Evolutionary conservation across 2,888 invertebrate species (phyloP), one percentile per base, ranked within the genome.

Genomic region (Cancer borealis): DNA sequence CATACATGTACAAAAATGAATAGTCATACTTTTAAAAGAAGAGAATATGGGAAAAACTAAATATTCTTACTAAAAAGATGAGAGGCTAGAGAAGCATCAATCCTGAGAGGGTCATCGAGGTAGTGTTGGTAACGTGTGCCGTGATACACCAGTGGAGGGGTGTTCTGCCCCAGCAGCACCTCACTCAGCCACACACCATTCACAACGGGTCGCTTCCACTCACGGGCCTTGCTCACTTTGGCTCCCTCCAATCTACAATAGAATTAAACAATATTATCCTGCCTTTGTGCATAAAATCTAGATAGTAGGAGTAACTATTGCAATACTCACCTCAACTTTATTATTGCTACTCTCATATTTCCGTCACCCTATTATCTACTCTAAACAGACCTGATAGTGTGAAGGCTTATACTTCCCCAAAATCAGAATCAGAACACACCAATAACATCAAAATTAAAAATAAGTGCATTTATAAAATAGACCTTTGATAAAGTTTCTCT

Each of bases 151-250:
- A 95, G 94, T 26, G 95, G 95, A 6, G 95, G 95, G 21, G 95
- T 95, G 92, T 95, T 95, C 91, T 95, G 95, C 6, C 99, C 99
- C 94, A 99, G 97, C 96, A 99, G 97, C 92, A 99, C 97, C 96
- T 99, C 99, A 66, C 98, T 98, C 96, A 99, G 97, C 99, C 99
- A 99, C 96, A 98, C 98, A 0, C 98, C 98, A 96, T 99, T 99
- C 0, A 99, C 99, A 1, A 98, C 98, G 0, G 98, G 98, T 79
- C 98, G 98, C 96, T 98, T 98, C 98, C 99, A 99, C 96, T 99
- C 99, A 91, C 98, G 97, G 0, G 99, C 99, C 96, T 98, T 98
- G 95, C 97, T 97, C 96, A 98, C 98, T 97, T 99, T 99, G 96
- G 97, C 97, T 45, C 99, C 99, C 95, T 99, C 98, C 0, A 98